Conservation (phyloP, 2,797 vertebrate species). For the Lutjanus argentimaculatus region DNA sequence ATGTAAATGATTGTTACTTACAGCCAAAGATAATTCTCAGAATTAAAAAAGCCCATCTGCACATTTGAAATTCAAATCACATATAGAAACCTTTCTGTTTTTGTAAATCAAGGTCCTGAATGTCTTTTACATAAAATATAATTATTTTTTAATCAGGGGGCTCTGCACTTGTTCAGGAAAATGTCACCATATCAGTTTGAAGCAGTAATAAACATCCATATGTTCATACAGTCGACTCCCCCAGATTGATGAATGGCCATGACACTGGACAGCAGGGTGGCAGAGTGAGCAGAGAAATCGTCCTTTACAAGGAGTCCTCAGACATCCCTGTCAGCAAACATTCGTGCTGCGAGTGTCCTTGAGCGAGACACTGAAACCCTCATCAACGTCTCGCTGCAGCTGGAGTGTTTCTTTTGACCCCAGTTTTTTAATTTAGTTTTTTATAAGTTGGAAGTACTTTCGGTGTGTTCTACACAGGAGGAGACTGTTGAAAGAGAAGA, state of each 20-base stretch:
- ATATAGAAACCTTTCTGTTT: neutral
- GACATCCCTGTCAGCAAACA: neutral
- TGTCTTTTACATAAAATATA: neutral
- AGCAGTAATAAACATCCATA: neutral
- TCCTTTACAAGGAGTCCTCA: slow-evolving; percentile 1
- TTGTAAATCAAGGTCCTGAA: neutral
- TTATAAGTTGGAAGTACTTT: neutral
- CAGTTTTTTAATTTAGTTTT: neutral
- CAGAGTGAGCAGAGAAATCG: neutral
- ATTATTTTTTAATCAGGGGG: neutral
- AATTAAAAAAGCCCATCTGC: neutral
- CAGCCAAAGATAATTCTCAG: neutral
- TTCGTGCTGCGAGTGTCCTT: slow-evolving; percentile 1
- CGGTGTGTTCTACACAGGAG: neutral
- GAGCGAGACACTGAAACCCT: neutral
- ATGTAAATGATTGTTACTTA: too few relatives aligned
- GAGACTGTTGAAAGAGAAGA: neutral
- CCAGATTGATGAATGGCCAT: neutral
- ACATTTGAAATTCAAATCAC: too few relatives aligned
- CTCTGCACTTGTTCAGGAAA: neutral
- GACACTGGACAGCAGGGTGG: neutral
- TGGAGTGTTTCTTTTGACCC: neutral
- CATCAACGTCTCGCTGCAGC: neutral
- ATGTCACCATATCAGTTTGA: neutral
- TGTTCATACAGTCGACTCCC: neutral